A percentile compares a stretch with the other conserved stretches of the same genome.
These are phyloP conservation scores for Harlomillsia oculata DNA, from an alignment of 1,140 invertebrate species.

Conservation along the genomic window DNA sequence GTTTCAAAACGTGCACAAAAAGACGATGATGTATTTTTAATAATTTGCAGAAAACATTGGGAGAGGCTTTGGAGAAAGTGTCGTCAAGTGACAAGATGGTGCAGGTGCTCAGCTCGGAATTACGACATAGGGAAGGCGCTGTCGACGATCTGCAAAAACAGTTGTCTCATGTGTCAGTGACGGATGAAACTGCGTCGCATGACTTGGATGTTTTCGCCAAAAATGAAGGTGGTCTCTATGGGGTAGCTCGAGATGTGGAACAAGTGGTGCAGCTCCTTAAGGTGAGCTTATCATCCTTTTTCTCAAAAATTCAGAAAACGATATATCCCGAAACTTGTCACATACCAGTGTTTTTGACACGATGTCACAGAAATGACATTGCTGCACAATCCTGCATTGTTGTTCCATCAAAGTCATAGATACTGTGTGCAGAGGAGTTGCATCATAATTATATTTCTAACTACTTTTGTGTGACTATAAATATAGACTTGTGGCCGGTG, in stretches of 20 bases:
- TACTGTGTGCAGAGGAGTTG: no score
- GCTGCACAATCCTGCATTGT: no score
- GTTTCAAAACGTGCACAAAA: no score
- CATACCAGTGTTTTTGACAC: neutral
- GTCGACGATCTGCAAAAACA: constrained; percentile 24
- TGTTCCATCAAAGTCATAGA: no score
- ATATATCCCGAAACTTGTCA: neutral
- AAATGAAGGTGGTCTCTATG: constrained; percentile 32
- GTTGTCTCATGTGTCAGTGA: neutral
- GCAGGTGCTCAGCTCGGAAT: constrained; percentile 15
- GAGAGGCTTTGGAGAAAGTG: constrained; percentile 25
- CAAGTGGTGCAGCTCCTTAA: constrained; percentile 22
- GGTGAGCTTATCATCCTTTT: constrained; percentile 14
- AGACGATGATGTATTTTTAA: no score
- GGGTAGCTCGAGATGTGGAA: constrained; percentile 28
- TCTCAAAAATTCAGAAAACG: neutral
- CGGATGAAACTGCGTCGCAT: neutral
- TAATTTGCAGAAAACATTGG: constrained; percentile 24
- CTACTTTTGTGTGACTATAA: neutral
- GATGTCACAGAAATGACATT: no score
- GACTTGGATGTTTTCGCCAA: constrained; percentile 29
- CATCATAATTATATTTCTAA: no score
- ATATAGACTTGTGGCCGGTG: constrained; percentile 20
- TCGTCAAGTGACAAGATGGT: constrained; percentile 22
- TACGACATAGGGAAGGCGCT: constrained; percentile 16